Base-by-base conservation (phyloP, 64 coral and sea anemone species). In the Actinia equina region DNA sequence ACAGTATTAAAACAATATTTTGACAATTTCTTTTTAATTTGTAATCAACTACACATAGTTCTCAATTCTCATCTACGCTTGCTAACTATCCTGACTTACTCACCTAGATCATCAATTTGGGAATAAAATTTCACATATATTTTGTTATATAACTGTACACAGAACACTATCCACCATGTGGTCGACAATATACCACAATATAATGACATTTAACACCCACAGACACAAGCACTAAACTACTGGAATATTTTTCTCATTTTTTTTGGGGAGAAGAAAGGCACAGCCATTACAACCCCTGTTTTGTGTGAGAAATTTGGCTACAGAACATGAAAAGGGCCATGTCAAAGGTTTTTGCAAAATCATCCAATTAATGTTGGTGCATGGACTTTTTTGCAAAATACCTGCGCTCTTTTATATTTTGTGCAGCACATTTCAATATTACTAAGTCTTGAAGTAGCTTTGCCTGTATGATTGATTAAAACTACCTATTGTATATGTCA, bases 91-190 rank as follows among this genome's bases (percentile, higher is more conserved):
- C 46, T 49, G 46, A 8, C 4, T 8, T 49, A 49, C 17, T 79
- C 20, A 69, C 23, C 77, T 79, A 79, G 44, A 79, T 79, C 77
- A 43, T 44, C 37, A 43, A 43, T 79, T 79, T 79, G 12, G 13
- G 63, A 69, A 69, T 69, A 69, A 69, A 69, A 69, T 25, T 69
- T 69, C 30, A 46, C 77, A 79, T 79, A n/a, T n/a, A n/a, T 13
- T 79, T 46, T 79, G 77, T 79, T 17, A 79, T 79, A 79, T 15
- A 20, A 46, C 77, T 79, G 77, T 79, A 79, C 77, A 79, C 12
- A 44, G 41, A 79, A 79, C 37, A 79, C 77, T 44, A 77, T 19
- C 26, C 18, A 27, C 63, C 63, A 69, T 7, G 10, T 69, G 63
- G 63, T 69, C 15, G 22, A 6, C n/a, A 69, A 69, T 25, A 69